Percentiles rank a stretch among this genome's conserved stretches.
Evolutionary conservation across 2,888 invertebrate species (phyloP).

Genomic region (Lasius platythorax): DNA sequence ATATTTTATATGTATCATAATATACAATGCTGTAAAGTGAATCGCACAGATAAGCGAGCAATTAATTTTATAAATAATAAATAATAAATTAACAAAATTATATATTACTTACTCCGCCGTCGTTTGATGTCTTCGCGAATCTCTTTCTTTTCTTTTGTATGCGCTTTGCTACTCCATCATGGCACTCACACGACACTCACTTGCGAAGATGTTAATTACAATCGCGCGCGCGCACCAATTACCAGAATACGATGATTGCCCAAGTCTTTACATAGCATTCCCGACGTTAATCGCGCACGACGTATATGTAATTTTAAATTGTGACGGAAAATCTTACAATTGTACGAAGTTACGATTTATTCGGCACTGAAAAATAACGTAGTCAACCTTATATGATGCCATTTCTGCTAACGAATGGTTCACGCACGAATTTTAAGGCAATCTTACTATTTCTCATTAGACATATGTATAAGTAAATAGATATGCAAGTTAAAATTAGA

Average conservation of each 20-base stretch:
- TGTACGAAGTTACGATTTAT: background rate
- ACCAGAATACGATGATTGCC: background rate
- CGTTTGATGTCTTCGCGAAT: background rate
- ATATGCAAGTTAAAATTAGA: background rate
- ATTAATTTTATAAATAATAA: background rate
- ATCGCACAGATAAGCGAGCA: background rate
- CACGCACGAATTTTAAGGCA: background rate
- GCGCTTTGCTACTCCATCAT: background rate
- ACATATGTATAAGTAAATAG: background rate
- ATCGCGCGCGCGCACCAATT: background rate
- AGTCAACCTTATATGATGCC: background rate
- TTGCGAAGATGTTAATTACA: background rate
- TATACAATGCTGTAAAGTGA: background rate
- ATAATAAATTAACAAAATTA: background rate
- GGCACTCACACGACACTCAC: background rate
- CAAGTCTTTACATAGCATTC: background rate
- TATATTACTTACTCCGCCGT: background rate
- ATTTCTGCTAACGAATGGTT: background rate
- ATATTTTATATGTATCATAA: background rate
- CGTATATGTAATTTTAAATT: background rate
- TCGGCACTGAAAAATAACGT: background rate
- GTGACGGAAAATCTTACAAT: background rate
- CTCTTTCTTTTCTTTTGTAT: background rate
- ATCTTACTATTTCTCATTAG: background rate
- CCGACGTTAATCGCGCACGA: background rate